Conservation (phyloP, 2,113 vertebrate species). For the Cottus gobio region DNA sequence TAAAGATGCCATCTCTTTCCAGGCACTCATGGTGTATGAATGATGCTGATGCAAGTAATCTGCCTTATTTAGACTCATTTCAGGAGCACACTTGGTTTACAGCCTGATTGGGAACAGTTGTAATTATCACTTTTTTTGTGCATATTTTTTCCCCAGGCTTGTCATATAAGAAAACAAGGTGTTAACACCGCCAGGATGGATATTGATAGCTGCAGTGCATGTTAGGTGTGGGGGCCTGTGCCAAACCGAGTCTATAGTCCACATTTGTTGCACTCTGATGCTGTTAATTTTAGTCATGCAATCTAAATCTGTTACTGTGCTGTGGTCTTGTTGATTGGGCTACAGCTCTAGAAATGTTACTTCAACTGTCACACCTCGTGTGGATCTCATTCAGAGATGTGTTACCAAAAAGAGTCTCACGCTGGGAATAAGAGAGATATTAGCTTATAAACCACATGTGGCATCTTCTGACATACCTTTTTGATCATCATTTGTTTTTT, state of each 20-base stretch:
- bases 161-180: constrained; percentile 24
- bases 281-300: constrained; percentile 22
- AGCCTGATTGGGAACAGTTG: neutral
- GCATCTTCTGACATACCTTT: neutral
- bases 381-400: neutral
- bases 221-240: constrained; percentile 24
- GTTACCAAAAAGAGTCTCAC: constrained; percentile 8
- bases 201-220: constrained; percentile 35
- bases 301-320: constrained; percentile 6
- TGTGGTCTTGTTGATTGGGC: constrained; percentile 11
- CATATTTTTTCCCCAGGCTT: constrained; percentile 11
- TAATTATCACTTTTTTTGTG: neutral
- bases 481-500: constrained; percentile 4
- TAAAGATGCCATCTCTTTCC: neutral
- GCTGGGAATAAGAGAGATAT: constrained; percentile 6
- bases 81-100: neutral
- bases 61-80: neutral
- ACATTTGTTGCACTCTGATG: constrained; percentile 25
- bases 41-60: neutral
- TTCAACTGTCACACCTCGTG: neutral
- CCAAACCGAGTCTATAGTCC: constrained; percentile 9
- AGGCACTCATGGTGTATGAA: neutral
- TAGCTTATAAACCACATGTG: constrained; percentile 11
- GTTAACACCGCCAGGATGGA: constrained; percentile 19
- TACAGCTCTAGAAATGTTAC: neutral